A percentile compares a stretch with the other conserved stretches of the same genome.
Evolutionary conservation across 2,113 vertebrate species (phyloP).

Genomic region (Pomatorhinus ruficollis): DNA sequence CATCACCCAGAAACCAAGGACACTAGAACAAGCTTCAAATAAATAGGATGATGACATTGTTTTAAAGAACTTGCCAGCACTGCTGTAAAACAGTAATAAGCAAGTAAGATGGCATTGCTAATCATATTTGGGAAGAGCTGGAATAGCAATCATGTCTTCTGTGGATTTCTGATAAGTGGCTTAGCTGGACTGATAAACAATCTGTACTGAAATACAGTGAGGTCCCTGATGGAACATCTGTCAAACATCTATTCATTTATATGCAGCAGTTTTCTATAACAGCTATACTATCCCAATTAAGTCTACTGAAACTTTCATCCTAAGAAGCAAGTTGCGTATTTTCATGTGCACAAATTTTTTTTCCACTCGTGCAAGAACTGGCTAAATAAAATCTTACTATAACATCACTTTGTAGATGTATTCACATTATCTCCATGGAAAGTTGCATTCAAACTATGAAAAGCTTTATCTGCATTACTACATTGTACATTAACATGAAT

Average conservation of each 20-base stretch:
- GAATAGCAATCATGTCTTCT: not conserved
- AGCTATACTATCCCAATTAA: slow-evolving; percentile 28
- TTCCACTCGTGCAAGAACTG: not conserved
- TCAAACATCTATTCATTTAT: not conserved
- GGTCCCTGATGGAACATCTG: slow-evolving; percentile 12
- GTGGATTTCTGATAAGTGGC: slow-evolving; percentile 22
- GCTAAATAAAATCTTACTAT: not conserved
- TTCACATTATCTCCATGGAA: not conserved
- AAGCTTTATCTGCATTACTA: not conserved
- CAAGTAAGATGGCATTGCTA: not conserved
- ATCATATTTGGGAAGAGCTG: slow-evolving; percentile 16
- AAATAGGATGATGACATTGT: not conserved
- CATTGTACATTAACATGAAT: not conserved
- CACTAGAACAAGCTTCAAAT: not conserved
- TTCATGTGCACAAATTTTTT: not conserved
- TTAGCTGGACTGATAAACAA: slow-evolving; percentile 1
- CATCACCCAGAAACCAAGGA: slow-evolving; percentile 29
- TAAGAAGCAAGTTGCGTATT: not conserved
- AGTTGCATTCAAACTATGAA: not conserved
- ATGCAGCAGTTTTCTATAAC: slow-evolving; percentile 26
- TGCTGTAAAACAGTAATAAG: slow-evolving; percentile 19
- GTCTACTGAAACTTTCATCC: not conserved
- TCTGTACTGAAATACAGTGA: slow-evolving; percentile 12
- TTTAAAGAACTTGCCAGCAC: not conserved
- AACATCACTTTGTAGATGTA: not conserved